Evolutionary conservation across 2,113 vertebrate genomes (phyloP).

Genomic region (Prolemur simus): DNA sequence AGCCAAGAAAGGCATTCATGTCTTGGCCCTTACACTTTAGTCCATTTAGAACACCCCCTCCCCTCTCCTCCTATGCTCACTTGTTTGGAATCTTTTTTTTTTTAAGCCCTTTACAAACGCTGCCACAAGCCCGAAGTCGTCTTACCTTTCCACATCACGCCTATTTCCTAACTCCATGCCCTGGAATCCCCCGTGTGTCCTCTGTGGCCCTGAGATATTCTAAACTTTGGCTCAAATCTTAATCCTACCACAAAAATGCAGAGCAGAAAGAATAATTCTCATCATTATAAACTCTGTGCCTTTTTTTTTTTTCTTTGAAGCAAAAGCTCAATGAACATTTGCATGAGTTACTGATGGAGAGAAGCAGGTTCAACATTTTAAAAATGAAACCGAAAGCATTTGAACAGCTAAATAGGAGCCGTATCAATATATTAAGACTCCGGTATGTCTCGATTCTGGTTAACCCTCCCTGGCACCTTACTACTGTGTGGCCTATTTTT

Average conservation of each 20-base stretch:
- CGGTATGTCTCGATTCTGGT: background rate
- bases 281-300: background rate
- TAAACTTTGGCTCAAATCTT: background rate
- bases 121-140: background rate
- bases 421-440: background rate
- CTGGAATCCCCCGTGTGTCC: background rate
- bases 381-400: background rate
- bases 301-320: background rate
- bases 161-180: background rate
- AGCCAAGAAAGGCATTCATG: background rate
- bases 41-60: background rate
- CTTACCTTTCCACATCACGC: background rate
- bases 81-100: background rate
- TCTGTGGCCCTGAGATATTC: background rate
- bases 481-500: background rate
- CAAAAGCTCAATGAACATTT: background rate
- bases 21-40: background rate
- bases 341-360: background rate
- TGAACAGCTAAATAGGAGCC: background rate
- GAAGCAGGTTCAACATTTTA: background rate
- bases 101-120: background rate
- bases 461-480: background rate
- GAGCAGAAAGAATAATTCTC: background rate
- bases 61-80: background rate
- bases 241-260: background rate